phyloP scores from a whole-genome alignment of 2,113 vertebrate genomes.

The Rhinogobius similis region DNA sequence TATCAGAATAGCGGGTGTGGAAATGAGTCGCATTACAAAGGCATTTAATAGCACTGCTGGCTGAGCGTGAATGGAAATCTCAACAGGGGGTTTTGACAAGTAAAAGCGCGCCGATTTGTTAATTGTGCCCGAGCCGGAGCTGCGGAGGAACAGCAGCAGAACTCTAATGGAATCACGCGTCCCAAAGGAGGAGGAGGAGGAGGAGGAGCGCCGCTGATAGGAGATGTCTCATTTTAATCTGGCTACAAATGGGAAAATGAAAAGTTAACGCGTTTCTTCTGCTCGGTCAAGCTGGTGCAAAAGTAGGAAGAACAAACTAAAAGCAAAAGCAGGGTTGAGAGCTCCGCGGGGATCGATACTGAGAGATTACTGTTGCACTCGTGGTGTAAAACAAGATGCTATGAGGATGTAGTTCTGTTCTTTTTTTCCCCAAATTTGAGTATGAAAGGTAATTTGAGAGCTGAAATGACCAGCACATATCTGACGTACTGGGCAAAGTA shows the following conservation, averaged over 20 bases:
- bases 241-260: conserved; percentile 17
- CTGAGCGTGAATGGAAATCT: conserved; percentile 35
- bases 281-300: conserved; percentile 34
- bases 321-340: not conserved
- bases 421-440: too few relatives aligned
- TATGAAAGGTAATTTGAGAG: too few relatives aligned
- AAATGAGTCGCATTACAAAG: conserved; percentile 52
- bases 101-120: conserved; percentile 57
- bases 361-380: not conserved
- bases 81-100: conserved; percentile 46
- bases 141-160: conserved; percentile 38
- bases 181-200: conserved; percentile 16
- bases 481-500: too few relatives aligned
- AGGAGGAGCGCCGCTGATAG: conserved; percentile 19
- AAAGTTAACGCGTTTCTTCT: conserved; percentile 17
- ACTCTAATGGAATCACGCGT: conserved; percentile 44
- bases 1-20: conserved; percentile 27
- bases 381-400: too few relatives aligned
- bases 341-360: not conserved
- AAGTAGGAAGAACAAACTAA: conserved; percentile 20
- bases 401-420: too few relatives aligned
- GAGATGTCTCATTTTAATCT: conserved; percentile 52
- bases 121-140: conserved; percentile 48
- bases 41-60: conserved; percentile 40
- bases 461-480: too few relatives aligned